phyloP scores from a whole-genome alignment of 1,140 invertebrate genomes.

The Homarus americanus region DNA sequence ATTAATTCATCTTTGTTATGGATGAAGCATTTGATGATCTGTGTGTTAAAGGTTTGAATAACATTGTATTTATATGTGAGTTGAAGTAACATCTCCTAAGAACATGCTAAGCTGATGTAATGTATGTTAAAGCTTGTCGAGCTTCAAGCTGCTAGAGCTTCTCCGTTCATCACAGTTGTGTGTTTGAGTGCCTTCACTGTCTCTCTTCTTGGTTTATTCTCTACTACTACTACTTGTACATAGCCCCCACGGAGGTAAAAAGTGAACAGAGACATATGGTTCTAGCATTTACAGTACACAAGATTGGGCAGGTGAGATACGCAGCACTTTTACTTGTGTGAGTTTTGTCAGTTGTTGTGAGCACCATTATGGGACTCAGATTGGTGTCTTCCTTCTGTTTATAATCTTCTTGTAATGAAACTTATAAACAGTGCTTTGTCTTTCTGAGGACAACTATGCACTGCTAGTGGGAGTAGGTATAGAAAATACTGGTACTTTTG shows the following conservation, averaged over 20 bases:
- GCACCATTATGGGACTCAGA: constrained; percentile 63
- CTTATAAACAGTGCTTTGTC: background rate
- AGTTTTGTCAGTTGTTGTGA: constrained; percentile 16
- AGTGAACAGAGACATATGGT: background rate
- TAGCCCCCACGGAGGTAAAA: background rate
- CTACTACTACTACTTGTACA: background rate
- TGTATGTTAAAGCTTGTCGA: constrained; percentile 2
- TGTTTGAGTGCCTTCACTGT: background rate
- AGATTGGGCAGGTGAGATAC: constrained; percentile 50
- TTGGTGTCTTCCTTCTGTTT: constrained; percentile 35
- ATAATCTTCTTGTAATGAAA: background rate
- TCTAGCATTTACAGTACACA: constrained; percentile 53
- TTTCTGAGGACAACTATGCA: background rate
- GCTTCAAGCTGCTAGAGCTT: constrained; percentile 11
- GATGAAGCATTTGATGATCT: background rate
- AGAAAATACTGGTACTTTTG: background rate
- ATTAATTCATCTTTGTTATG: background rate
- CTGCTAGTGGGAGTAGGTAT: background rate
- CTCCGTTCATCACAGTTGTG: background rate
- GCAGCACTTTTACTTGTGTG: constrained; percentile 43
- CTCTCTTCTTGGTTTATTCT: background rate
- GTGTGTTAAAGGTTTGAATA: background rate
- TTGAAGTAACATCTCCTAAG: constrained; percentile 25
- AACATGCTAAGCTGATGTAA: constrained; percentile 17
- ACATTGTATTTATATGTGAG: background rate